Evolutionary conservation across 2,888 invertebrate species (phyloP).

Genomic region (Heliconius hortense): DNA sequence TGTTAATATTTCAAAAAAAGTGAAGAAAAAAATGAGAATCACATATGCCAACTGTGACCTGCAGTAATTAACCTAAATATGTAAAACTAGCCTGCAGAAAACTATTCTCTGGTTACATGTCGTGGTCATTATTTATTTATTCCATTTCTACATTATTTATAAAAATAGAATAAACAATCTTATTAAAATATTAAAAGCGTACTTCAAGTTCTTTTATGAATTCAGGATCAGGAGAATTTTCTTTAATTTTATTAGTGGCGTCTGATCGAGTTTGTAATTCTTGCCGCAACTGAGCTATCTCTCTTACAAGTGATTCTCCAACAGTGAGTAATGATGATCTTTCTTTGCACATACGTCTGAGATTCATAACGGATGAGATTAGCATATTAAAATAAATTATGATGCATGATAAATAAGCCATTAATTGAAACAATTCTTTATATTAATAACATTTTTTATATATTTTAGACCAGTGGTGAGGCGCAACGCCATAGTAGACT

Average conservation of each 20-base stretch:
- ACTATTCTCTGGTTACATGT: not conserved
- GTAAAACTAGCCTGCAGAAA: not conserved
- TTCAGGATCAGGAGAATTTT: constrained; percentile 52
- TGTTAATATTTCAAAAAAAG: not conserved
- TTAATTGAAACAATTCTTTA: not conserved
- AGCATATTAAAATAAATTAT: not conserved
- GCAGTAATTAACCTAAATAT: not conserved
- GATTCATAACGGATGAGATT: not conserved
- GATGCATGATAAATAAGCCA: not conserved
- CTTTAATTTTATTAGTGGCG: constrained; percentile 52
- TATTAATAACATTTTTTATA: not conserved
- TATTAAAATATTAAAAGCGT: constrained; percentile 4
- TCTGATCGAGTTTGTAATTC: constrained; percentile 57
- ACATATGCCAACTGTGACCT: not conserved
- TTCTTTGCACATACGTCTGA: constrained; percentile 64
- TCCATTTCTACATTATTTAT: not conserved
- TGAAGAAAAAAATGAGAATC: not conserved
- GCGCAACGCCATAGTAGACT: not conserved
- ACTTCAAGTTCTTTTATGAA: constrained; percentile 58
- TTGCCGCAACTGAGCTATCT: constrained; percentile 63
- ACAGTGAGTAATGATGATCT: constrained; percentile 61
- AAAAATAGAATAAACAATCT: not conserved
- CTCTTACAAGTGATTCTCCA: constrained; percentile 69
- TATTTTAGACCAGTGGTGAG: not conserved
- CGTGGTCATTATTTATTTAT: not conserved